Conservation (phyloP, 2,797 vertebrate species). For the Crocodylus rhombifer region DNA sequence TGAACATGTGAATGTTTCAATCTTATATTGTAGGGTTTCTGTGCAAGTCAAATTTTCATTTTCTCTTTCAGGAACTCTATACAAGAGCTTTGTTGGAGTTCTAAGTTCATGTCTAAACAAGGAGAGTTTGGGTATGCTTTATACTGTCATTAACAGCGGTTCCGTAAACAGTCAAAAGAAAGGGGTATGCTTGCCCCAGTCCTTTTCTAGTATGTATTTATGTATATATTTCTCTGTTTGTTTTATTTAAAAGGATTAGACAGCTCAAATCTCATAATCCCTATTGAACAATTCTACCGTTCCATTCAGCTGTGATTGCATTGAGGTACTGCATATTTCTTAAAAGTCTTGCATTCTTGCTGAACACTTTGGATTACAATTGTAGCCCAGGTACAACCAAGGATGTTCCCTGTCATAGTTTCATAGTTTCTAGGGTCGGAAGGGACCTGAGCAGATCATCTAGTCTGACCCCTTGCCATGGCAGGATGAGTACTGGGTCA, state of each 20-base stretch:
- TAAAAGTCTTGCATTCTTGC: no score
- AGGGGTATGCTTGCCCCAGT: rapidly evolving
- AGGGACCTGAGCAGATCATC: no score
- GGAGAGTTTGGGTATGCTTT: not conserved
- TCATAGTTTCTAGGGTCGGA: no score
- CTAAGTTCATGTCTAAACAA: not conserved
- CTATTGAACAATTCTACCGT: not conserved
- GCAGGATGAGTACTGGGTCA: no score
- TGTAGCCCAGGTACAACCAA: no score
- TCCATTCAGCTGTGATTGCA: no score
- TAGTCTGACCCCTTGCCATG: no score
- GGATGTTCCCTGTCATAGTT: no score
- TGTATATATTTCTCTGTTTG: no score
- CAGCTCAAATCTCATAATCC: not conserved
- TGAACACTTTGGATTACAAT: no score
- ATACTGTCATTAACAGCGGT: not conserved
- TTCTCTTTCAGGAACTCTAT: not conserved
- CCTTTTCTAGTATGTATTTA: no score
- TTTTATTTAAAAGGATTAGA: not conserved
- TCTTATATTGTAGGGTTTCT: not conserved
- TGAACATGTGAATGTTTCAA: not conserved
- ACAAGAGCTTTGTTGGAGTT: not conserved
- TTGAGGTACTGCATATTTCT: no score
- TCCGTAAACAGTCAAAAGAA: not conserved
- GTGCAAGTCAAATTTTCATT: not conserved